Percentiles rank a stretch among this genome's conserved stretches.
phyloP scores from a whole-genome alignment of 2,113 vertebrate species.

The Tiliqua scincoides region DNA sequence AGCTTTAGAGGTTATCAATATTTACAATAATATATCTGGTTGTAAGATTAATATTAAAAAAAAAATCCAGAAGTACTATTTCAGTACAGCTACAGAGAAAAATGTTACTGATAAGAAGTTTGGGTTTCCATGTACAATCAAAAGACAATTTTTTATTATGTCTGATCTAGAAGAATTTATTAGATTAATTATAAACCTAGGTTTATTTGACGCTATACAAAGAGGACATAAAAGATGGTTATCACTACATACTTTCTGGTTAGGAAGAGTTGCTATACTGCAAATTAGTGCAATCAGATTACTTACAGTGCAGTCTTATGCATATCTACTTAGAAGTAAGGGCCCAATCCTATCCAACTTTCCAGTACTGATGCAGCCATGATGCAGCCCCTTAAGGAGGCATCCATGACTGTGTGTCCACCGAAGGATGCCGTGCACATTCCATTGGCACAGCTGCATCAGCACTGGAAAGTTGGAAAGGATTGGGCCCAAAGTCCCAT shows the following conservation, averaged over 20 bases:
- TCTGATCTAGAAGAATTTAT: not conserved
- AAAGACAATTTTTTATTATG: not conserved
- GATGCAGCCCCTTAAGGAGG: too few species aligned
- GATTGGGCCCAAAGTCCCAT: too few species aligned
- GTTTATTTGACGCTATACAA: not conserved
- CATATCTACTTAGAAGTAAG: too few species aligned
- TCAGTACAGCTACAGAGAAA: not conserved
- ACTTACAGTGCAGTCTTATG: not conserved
- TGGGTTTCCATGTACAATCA: not conserved
- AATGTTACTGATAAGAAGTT: not conserved
- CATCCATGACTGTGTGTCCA: too few species aligned
- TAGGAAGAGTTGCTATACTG: not conserved
- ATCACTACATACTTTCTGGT: not conserved
- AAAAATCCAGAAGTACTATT: too few species aligned
- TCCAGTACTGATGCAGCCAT: too few species aligned
- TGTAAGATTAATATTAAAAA: not conserved
- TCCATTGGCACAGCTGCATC: too few species aligned
- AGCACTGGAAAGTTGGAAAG: too few species aligned
- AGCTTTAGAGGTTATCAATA: not conserved
- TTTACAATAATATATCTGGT: not conserved
- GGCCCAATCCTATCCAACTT: too few species aligned
- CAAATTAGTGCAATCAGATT: not conserved
- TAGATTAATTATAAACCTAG: not conserved
- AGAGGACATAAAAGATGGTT: not conserved
- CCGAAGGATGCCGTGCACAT: too few species aligned